Conservation (phyloP, 2,113 vertebrate species). For the Copsychus sechellarum region DNA sequence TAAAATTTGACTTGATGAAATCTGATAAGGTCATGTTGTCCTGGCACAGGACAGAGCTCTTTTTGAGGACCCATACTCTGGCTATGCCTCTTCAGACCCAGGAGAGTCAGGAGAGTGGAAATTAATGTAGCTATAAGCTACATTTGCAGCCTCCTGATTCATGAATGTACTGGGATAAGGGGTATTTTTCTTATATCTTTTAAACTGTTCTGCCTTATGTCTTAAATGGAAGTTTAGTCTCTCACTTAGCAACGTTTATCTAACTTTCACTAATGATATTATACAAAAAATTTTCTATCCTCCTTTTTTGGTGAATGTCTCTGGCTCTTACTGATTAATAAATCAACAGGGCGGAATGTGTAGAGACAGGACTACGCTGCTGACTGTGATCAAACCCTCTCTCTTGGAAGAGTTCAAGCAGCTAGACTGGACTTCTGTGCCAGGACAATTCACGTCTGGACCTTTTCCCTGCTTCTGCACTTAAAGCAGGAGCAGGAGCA, state of each 20-base stretch:
- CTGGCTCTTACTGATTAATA: neutral
- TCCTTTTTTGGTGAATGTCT: neutral
- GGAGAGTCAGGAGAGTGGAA: neutral
- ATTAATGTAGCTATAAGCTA: neutral
- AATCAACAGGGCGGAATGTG: fast-evolving
- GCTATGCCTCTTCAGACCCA: neutral
- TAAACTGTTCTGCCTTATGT: neutral
- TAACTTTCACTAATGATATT: neutral
- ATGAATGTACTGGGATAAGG: neutral
- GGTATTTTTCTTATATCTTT: neutral
- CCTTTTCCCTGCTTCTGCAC: neutral
- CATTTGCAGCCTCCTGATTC: neutral
- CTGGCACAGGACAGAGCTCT: neutral
- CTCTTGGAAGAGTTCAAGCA: fast-evolving
- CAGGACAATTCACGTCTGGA: neutral
- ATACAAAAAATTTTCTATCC: neutral
- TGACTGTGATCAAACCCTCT: neutral
- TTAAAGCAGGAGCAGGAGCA: neutral
- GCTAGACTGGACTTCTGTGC: neutral
- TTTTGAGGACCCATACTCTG: neutral
- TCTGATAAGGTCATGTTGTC: neutral
- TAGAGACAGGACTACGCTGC: neutral
- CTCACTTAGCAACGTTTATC: neutral
- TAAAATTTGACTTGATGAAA: neutral
- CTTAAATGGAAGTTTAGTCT: neutral